A percentile compares a stretch with the other conserved stretches of the same genome.
Conservation (phyloP, 37 sponge, comb jelly and placozoan species). For the Bolinopsis microptera region DNA sequence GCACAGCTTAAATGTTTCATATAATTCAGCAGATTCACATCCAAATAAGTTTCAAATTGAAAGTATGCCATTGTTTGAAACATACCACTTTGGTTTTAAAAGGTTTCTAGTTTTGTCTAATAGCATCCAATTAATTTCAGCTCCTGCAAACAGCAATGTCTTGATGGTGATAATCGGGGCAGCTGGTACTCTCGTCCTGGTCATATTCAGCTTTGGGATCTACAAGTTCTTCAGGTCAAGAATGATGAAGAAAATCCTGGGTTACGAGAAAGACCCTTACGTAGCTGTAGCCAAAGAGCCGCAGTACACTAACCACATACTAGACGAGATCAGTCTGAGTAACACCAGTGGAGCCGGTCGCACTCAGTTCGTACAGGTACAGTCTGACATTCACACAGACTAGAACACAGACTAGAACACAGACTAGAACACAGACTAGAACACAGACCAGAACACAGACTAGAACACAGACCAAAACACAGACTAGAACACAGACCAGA, state of each 20-base stretch:
- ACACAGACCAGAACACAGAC: too few species aligned
- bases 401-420: neutral
- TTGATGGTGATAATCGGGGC: slow-evolving; percentile 38
- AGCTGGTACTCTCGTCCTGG: neutral
- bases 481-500: too few species aligned
- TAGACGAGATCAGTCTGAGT: slow-evolving; percentile 50
- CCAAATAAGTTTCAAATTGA: too few species aligned
- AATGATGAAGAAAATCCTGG: neutral
- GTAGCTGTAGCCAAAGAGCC: neutral
- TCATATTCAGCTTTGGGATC: neutral
- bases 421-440: too few species aligned
- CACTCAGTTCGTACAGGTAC: slow-evolving; percentile 61
- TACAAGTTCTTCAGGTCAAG: neutral
- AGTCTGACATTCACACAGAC: neutral
- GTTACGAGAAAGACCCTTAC: slow-evolving; percentile 22
- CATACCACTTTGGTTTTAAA: too few species aligned
- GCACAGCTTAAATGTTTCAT: too few species aligned
- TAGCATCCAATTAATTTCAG: too few species aligned
- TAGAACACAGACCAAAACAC: too few species aligned
- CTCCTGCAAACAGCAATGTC: slow-evolving; percentile 24
- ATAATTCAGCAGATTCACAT: too few species aligned
- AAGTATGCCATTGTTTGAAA: too few species aligned
- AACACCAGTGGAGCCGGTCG: slow-evolving; percentile 65
- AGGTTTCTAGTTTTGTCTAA: too few species aligned
- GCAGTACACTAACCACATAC: neutral